Conservation (phyloP, 2,888 invertebrate species). For the Ochropleura plecta region DNA sequence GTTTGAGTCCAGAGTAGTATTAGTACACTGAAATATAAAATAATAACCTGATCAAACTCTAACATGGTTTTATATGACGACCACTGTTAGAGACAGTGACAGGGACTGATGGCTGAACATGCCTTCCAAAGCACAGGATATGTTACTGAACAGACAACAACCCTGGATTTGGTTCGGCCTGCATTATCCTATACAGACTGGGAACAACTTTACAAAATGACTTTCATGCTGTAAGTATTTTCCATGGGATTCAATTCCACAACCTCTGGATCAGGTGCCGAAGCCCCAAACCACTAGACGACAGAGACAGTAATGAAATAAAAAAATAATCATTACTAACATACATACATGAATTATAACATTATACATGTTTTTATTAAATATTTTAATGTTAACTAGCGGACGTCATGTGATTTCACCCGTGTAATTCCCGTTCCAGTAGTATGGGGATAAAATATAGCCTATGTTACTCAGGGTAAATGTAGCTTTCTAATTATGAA, state of each 20-base stretch:
- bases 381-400: neutral
- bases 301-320: neutral
- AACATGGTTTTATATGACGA: neutral
- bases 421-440: no score
- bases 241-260: neutral
- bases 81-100: conserved; percentile 2
- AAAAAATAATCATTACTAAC: neutral
- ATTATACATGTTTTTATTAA: neutral
- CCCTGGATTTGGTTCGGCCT: neutral
- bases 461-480: no score
- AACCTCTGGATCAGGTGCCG: neutral
- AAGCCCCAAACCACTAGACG: conserved; percentile 3
- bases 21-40: neutral
- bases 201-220: conserved; percentile 1
- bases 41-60: neutral
- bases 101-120: neutral
- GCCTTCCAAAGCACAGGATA: conserved; percentile 1
- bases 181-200: neutral
- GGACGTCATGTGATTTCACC: no score
- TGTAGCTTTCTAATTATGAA: no score
- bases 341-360: neutral
- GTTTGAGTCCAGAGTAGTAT: neutral
- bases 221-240: conserved; percentile 1
- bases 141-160: neutral
- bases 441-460: no score